A percentile compares a stretch with the other conserved stretches of the same genome.
These are phyloP conservation scores for Acanthosoma haemorrhoidale DNA, from an alignment of 2,888 invertebrate genomes.

Conservation along the genomic window DNA sequence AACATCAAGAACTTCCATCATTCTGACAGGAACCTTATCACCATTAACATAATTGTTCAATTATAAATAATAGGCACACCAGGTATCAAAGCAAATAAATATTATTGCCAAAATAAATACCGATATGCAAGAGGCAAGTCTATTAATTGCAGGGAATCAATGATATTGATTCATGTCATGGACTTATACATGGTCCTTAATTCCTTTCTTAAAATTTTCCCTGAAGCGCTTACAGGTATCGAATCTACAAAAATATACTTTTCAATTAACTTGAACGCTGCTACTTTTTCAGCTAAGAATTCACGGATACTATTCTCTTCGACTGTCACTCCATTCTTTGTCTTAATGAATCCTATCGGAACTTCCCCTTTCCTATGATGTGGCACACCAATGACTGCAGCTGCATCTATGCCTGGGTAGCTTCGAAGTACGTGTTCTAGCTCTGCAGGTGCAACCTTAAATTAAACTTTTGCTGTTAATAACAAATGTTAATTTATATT, in stretches of 20 bases:
- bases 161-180: neutral
- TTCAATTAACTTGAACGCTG: constrained; percentile 4
- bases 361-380: constrained; percentile 49
- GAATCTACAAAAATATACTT: neutral
- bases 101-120: no score
- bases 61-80: no score
- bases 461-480: no score
- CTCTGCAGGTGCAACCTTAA: constrained; percentile 34
- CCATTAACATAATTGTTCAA: no score
- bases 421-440: constrained; percentile 44
- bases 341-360: neutral
- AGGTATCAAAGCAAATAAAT: no score
- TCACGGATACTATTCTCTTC: neutral
- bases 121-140: no score
- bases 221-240: neutral
- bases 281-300: neutral
- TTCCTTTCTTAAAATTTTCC: constrained; percentile 8
- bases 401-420: constrained; percentile 65
- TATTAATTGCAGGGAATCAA: no score
- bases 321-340: neutral
- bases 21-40: no score
- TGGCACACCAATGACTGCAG: constrained; percentile 70
- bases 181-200: neutral
- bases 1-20: no score
- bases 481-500: no score